phyloP scores from a whole-genome alignment of 2,888 invertebrate genomes.

The Oxycera nigricornis region DNA sequence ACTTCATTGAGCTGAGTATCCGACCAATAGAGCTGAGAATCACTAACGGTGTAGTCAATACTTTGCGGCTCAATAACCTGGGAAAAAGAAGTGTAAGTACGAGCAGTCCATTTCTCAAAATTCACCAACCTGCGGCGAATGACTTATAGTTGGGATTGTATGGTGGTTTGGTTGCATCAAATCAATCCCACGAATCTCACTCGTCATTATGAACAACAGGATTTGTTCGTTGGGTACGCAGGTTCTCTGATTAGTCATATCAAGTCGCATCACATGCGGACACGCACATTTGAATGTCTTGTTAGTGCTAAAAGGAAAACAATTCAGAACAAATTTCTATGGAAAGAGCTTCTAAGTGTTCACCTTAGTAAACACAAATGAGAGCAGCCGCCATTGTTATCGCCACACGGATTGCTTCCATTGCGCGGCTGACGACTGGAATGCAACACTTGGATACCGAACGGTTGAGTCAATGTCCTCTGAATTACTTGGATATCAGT shows the following conservation, averaged over 20 bases:
- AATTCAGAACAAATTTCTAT: background rate
- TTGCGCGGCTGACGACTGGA: conserved; percentile 74
- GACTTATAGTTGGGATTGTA: conserved; percentile 81
- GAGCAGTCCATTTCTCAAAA: background rate
- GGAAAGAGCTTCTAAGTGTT: too few relatives aligned
- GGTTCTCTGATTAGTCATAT: conserved; percentile 65
- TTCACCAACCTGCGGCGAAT: conserved; percentile 57
- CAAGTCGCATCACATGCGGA: conserved; percentile 85
- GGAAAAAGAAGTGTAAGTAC: background rate
- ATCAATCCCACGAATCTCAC: conserved; percentile 85
- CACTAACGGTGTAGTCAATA: conserved; percentile 73
- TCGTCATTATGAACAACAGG: conserved; percentile 75
- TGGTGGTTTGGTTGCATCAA: conserved; percentile 76
- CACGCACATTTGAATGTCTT: conserved; percentile 77
- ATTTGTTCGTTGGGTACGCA: conserved; percentile 78
- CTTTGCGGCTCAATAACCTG: conserved; percentile 74
- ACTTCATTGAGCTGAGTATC: conserved; percentile 79
- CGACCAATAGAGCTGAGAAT: conserved; percentile 78
- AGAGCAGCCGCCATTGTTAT: conserved; percentile 77
- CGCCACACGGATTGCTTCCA: conserved; percentile 70
- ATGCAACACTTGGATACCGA: conserved; percentile 86
- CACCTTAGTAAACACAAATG: conserved; percentile 77
- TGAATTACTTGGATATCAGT: conserved; percentile 80
- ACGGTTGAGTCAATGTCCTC: conserved; percentile 85
- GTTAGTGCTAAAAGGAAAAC: conserved; percentile 62